These are phyloP conservation scores for Mesochorus sp. DNA, from an alignment of 2,888 invertebrate genomes.

Conservation along the genomic window DNA sequence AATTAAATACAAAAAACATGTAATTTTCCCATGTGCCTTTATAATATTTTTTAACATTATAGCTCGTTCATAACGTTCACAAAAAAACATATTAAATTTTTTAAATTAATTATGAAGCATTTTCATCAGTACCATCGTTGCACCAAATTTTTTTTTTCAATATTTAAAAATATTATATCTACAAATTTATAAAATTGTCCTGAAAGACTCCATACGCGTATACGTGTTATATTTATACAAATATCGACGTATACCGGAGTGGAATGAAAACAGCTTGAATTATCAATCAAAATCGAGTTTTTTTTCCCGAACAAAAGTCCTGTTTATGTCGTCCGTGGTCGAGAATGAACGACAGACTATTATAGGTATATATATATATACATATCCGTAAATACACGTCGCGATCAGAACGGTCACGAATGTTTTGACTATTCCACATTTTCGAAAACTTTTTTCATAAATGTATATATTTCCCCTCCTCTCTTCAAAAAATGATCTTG, in stretches of 20 bases:
- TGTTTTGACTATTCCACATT: background rate
- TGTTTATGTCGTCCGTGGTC: constrained; percentile 34
- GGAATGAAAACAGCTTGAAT: constrained; percentile 31
- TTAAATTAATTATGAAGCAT: too few relatives aligned
- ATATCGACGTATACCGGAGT: constrained; percentile 12
- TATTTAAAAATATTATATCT: too few relatives aligned
- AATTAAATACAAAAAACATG: too few relatives aligned
- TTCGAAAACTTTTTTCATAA: background rate
- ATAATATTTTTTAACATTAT: too few relatives aligned
- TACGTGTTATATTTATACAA: background rate
- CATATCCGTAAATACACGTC: background rate
- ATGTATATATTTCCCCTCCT: background rate
- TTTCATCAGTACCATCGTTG: too few relatives aligned
- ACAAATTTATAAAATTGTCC: background rate
- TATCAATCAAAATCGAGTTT: constrained; percentile 38
- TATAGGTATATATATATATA: background rate
- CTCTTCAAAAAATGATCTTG: background rate
- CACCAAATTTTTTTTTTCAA: background rate
- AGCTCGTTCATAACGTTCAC: too few relatives aligned
- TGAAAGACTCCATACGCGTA: background rate
- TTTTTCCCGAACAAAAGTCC: constrained; percentile 45
- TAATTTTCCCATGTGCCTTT: too few relatives aligned
- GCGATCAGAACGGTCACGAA: background rate
- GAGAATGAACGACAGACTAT: constrained; percentile 12
- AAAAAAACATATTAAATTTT: too few relatives aligned